Percentiles rank a stretch among this genome's conserved stretches.
Conservation (phyloP, 2,888 invertebrate species). For the Folsomia manolachei region DNA sequence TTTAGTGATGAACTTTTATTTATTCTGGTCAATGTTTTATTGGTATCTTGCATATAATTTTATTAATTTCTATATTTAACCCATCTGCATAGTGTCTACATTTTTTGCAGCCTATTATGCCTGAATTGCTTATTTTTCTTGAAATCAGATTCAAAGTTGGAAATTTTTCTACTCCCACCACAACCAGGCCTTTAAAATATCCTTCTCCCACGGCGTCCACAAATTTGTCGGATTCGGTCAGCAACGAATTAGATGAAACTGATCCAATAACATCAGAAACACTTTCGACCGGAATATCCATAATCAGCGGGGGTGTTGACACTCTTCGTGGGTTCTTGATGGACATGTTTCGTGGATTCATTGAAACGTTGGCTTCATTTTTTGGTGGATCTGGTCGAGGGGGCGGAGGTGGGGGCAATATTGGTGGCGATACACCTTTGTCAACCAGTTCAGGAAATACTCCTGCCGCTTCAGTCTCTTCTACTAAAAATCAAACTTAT, state of each 20-base stretch:
- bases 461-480: constrained; percentile 14
- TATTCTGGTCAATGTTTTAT: too few species aligned
- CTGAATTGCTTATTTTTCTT: too few species aligned
- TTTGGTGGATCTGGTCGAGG: constrained; percentile 21
- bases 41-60: too few species aligned
- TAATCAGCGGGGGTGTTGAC: neutral
- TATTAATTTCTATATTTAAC: too few species aligned
- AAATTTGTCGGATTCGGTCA: neutral
- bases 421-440: too few species aligned
- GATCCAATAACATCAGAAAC: constrained; percentile 8
- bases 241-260: neutral
- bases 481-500: constrained; percentile 2
- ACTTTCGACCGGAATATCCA: neutral
- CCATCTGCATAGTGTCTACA: too few species aligned
- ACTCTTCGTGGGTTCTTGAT: constrained; percentile 24
- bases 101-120: too few species aligned
- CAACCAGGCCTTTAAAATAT: neutral
- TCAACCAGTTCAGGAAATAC: constrained; percentile 10
- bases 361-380: constrained; percentile 33
- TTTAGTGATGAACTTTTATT: too few species aligned
- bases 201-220: neutral
- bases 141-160: neutral
- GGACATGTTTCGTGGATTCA: constrained; percentile 33
- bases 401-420: neutral
- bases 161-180: neutral